A percentile compares a stretch with the other conserved stretches of the same genome.
phyloP scores from a whole-genome alignment of 1,140 invertebrate genomes.

The Dufourea novaeangliae region DNA sequence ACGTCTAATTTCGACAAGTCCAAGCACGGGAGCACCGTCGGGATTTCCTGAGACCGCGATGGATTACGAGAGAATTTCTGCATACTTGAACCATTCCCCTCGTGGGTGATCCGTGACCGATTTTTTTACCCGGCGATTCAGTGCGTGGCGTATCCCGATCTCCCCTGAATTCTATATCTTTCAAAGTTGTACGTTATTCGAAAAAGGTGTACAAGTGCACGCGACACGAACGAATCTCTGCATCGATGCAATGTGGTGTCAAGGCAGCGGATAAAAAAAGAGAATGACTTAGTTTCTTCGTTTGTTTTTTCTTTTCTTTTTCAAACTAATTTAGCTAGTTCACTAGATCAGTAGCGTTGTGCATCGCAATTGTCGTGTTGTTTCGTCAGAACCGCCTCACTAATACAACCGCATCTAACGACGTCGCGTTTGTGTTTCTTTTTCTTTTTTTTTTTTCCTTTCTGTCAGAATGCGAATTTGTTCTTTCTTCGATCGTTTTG shows the following conservation, averaged over 20 bases:
- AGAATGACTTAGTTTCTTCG: no score
- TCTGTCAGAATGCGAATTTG: neutral
- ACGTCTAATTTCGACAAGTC: slow-evolving; percentile 1
- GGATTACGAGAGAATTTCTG: no score
- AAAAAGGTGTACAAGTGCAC: neutral
- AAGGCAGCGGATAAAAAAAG: slow-evolving; percentile 31
- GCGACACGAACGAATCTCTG: no score
- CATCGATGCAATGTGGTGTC: slow-evolving; percentile 10
- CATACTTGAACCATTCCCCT: no score
- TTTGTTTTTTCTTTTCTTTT: slow-evolving; percentile 2
- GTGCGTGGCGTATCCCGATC: neutral
- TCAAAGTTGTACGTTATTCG: no score
- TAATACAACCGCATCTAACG: neutral
- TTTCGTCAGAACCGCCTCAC: neutral
- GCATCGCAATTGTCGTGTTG: slow-evolving; percentile 20
- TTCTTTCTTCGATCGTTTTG: no score
- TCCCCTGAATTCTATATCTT: no score
- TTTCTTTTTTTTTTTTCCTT: neutral
- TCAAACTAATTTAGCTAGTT: neutral
- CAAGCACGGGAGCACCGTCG: no score
- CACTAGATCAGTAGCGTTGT: neutral
- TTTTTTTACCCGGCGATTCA: neutral
- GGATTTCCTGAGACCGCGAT: no score
- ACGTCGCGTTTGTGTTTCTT: neutral
- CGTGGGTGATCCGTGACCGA: neutral